Conservation (phyloP, 2,797 vertebrate species). For the Macrochelys suwanniensis region DNA sequence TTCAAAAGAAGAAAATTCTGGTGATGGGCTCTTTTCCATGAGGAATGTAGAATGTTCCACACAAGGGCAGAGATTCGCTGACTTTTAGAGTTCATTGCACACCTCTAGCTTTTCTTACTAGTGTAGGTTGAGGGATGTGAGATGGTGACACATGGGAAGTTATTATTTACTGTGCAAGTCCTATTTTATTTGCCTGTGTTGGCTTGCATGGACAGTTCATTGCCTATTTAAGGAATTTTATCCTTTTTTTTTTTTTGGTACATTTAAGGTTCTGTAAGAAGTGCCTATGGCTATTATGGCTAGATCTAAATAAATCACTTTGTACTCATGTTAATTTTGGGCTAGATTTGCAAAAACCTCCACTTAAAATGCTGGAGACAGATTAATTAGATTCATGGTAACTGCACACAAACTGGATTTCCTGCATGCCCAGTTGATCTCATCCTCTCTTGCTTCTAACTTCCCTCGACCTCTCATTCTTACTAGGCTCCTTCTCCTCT, state of each 20-base stretch:
- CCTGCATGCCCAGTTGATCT: not conserved
- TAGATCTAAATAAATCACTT: not conserved
- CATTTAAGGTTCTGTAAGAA: not conserved
- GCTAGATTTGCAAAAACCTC: not conserved
- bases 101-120: not conserved
- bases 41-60: too few relatives aligned
- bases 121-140: not conserved
- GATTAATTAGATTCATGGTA: not conserved
- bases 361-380: not conserved
- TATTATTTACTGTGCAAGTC: not conserved
- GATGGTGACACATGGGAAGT: not conserved
- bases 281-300: not conserved
- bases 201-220: not conserved
- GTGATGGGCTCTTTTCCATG: not conserved
- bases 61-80: not conserved
- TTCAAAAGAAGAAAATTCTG: not conserved
- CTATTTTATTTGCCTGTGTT: not conserved
- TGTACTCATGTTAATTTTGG: not conserved
- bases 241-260: not conserved
- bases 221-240: not conserved
- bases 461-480: not conserved
- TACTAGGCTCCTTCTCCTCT: not conserved
- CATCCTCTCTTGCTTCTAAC: not conserved
- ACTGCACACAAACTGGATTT: not conserved
- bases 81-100: not conserved